Conservation (phyloP, 2,797 vertebrate genomes). For the Falco rusticolus region DNA sequence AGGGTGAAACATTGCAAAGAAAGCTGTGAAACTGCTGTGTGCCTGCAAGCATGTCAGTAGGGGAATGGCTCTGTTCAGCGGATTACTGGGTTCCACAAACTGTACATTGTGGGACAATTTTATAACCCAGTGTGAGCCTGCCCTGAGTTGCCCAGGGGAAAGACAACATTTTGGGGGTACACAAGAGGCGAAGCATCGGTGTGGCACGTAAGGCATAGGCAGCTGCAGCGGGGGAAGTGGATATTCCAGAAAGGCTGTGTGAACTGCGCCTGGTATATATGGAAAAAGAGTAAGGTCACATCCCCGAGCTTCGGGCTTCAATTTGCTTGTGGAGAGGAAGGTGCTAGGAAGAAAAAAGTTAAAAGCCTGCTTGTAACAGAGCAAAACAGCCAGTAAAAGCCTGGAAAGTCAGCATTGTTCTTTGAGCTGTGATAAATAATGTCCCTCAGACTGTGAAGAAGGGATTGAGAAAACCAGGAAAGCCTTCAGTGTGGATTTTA, state of each 20-base stretch:
- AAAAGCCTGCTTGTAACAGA: not conserved
- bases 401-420: not conserved
- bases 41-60: no score
- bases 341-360: not conserved
- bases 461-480: not conserved
- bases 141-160: not conserved
- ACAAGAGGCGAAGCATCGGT: accelerated
- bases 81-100: not conserved
- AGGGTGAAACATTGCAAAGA: not conserved
- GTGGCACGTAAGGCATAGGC: not conserved
- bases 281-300: not conserved
- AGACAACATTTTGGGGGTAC: not conserved
- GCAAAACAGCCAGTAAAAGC: not conserved
- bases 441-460: not conserved
- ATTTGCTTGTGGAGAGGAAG: not conserved
- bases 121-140: not conserved
- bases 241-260: not conserved
- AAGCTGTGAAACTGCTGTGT: not conserved
- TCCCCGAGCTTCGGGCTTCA: not conserved
- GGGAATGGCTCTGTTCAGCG: not conserved
- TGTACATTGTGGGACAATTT: not conserved
- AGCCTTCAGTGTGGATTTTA: not conserved
- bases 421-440: slow-evolving; percentile 1
- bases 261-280: not conserved
- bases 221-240: not conserved